Evolutionary conservation across 2,888 invertebrate genomes (phyloP).

Genomic region (Stenodera caucasica): DNA sequence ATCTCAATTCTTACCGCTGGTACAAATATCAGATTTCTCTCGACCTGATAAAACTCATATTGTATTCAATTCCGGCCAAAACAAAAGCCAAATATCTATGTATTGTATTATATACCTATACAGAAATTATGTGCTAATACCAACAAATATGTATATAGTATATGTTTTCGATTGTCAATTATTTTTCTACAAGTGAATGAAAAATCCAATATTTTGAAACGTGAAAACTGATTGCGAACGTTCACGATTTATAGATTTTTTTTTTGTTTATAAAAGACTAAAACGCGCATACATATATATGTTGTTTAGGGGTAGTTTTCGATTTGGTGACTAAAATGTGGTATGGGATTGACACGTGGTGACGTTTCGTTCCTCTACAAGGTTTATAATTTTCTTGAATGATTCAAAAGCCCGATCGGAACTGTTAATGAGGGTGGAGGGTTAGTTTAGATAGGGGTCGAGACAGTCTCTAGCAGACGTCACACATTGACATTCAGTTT

Average conservation of each 20-base stretch:
- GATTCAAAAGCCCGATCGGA: slow-evolving; percentile 22
- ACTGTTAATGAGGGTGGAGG: slow-evolving; percentile 16
- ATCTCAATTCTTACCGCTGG: slow-evolving; percentile 19
- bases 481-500: slow-evolving; percentile 21
- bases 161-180: slow-evolving; percentile 26
- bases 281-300: too few relatives aligned
- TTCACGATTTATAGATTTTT: slow-evolving; percentile 29
- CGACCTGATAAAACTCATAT: slow-evolving; percentile 24
- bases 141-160: slow-evolving; percentile 7
- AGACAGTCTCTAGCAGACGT: slow-evolving; percentile 10
- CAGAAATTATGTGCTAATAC: slow-evolving; percentile 6
- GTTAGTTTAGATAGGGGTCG: slow-evolving; percentile 9
- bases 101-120: too few relatives aligned
- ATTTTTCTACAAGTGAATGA: slow-evolving; percentile 21
- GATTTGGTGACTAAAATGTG: not conserved
- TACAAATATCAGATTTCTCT: slow-evolving; percentile 19
- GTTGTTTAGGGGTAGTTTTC: slow-evolving; percentile 11
- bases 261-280: slow-evolving; percentile 21
- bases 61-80: slow-evolving; percentile 16
- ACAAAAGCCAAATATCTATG: slow-evolving; percentile 21
- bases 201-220: slow-evolving; percentile 21
- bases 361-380: slow-evolving; percentile 5
- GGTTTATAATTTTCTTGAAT: slow-evolving; percentile 21
- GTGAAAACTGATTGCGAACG: slow-evolving; percentile 13
- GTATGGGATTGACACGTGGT: slow-evolving; percentile 17